Percentiles rank a stretch among this genome's conserved stretches.
These are phyloP conservation scores for Nixonia krombeini DNA, from an alignment of 1,140 invertebrate genomes.

Conservation along the genomic window DNA sequence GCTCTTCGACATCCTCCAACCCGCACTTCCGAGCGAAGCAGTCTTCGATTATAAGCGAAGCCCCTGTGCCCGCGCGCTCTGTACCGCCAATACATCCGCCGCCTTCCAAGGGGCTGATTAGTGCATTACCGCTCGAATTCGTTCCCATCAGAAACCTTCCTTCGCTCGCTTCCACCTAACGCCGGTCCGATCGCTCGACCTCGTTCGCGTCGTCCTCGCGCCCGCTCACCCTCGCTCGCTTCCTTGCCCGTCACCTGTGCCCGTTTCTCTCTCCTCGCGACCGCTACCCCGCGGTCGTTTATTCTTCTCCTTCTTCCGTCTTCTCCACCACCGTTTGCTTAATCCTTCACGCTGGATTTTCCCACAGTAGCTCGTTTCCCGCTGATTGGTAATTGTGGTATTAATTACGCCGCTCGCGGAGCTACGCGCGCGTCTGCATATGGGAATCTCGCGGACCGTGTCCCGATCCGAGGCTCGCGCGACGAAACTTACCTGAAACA, in stretches of 20 bases:
- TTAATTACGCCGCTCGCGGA: too few relatives aligned
- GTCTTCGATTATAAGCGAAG: conserved; percentile 66
- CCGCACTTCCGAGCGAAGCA: conserved; percentile 51
- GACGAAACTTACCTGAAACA: conserved; percentile 55
- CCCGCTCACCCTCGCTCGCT: conserved; percentile 10
- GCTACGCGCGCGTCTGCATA: too few relatives aligned
- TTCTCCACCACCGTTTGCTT: conserved; percentile 41
- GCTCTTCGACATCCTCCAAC: conserved; percentile 40
- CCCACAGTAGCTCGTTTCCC: conserved; percentile 13
- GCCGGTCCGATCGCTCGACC: conserved; percentile 36
- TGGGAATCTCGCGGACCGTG: conserved; percentile 6
- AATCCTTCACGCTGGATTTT: conserved; percentile 46
- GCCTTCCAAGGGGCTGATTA: conserved; percentile 64
- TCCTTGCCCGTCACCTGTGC: background rate
- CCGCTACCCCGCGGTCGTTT: conserved; percentile 10
- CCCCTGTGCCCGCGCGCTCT: conserved; percentile 44
- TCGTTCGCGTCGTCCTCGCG: conserved; percentile 28
- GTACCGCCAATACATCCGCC: conserved; percentile 61
- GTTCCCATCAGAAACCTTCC: conserved; percentile 26
- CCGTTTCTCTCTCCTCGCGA: background rate
- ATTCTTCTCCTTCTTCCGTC: conserved; percentile 27
- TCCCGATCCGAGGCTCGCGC: too few relatives aligned
- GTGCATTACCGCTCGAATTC: conserved; percentile 59
- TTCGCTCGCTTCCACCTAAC: conserved; percentile 20
- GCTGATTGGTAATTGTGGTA: conserved; percentile 59